Conservation (phyloP, 2,113 vertebrate genomes). For the Hyperoodon ampullatus region DNA sequence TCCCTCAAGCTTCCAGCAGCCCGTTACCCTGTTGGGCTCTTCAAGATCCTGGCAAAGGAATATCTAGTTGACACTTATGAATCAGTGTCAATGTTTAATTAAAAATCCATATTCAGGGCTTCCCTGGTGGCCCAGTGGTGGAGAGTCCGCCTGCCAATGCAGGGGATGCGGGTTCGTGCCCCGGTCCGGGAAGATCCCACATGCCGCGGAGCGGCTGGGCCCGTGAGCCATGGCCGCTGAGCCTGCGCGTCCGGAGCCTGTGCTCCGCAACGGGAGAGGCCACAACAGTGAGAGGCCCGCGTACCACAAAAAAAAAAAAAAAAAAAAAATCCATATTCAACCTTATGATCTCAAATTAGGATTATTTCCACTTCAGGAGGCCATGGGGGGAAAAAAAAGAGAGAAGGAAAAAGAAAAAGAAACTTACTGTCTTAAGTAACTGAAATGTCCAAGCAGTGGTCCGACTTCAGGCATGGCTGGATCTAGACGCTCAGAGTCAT, state of each 20-base stretch:
- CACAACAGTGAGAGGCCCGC: no score
- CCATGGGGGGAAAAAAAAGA: background rate
- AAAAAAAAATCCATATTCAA: background rate
- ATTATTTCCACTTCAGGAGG: background rate
- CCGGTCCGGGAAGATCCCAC: no score
- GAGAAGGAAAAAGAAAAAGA: background rate
- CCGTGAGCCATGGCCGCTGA: no score
- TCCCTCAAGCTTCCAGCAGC: background rate
- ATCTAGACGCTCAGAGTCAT: background rate
- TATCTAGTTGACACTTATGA: background rate
- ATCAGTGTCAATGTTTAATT: background rate
- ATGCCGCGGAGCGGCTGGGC: no score
- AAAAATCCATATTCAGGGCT: background rate
- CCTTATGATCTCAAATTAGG: background rate
- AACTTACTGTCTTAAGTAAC: background rate
- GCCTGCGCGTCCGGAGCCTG: no score
- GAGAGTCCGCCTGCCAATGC: no score
- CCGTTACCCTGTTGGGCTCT: background rate
- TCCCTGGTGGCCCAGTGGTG: no score
- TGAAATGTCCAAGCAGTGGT: background rate
- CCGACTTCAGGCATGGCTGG: background rate
- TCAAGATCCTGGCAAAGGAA: background rate
- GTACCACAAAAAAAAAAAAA: no score
- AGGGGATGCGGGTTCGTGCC: no score
- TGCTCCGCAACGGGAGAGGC: no score